Conservation (phyloP, 2,888 invertebrate genomes). For the Xestia ashworthii region DNA sequence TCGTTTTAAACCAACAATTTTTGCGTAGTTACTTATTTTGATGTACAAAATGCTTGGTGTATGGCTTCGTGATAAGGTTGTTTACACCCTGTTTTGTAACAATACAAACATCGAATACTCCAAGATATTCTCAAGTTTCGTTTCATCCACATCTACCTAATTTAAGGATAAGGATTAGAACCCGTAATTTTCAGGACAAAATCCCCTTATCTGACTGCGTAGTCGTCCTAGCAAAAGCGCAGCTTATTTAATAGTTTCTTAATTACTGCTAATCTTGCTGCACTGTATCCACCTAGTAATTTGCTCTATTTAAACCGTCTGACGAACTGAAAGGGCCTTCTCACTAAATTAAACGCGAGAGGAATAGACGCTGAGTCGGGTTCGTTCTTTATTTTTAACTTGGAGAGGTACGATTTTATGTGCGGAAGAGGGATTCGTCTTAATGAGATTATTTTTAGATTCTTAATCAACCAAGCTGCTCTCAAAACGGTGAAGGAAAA, state of each 20-base stretch:
- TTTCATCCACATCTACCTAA: slow-evolving; percentile 4
- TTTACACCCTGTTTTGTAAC: no score
- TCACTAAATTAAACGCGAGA: slow-evolving; percentile 66
- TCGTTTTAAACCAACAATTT: no score
- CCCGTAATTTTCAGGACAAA: slow-evolving; percentile 27
- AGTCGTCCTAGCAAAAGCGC: slow-evolving; percentile 61
- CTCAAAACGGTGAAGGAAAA: no score
- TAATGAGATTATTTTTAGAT: background rate
- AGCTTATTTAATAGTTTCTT: slow-evolving; percentile 83
- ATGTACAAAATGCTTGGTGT: no score
- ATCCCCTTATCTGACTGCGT: slow-evolving; percentile 21
- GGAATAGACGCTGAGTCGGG: slow-evolving; percentile 52
- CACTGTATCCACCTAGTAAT: slow-evolving; percentile 78
- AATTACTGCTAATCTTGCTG: slow-evolving; percentile 82
- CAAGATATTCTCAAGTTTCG: background rate
- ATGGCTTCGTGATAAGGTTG: no score
- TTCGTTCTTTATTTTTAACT: slow-evolving; percentile 27
- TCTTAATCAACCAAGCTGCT: background rate
- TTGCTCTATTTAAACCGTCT: slow-evolving; percentile 76
- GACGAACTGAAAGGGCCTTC: slow-evolving; percentile 69
- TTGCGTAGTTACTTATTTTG: no score
- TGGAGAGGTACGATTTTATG: slow-evolving; percentile 2
- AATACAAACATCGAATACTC: background rate
- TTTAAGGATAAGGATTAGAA: slow-evolving; percentile 23
- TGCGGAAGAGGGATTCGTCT: background rate